These are phyloP conservation scores for Zeuzera pyrina DNA, from an alignment of 2,888 invertebrate species.

Conservation along the genomic window DNA sequence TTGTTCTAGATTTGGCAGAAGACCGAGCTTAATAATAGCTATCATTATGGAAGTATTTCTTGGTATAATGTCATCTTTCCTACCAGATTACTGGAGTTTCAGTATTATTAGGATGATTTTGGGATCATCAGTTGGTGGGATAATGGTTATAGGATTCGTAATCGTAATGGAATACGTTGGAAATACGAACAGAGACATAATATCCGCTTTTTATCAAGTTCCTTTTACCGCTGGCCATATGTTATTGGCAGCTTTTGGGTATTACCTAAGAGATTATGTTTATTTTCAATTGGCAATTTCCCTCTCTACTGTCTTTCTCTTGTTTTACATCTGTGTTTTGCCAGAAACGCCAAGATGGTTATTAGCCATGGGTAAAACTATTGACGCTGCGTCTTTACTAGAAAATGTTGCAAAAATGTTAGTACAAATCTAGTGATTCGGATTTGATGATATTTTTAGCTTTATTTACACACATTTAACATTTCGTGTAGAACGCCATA, in stretches of 20 bases:
- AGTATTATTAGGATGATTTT: conserved; percentile 77
- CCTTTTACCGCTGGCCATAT: conserved; percentile 79
- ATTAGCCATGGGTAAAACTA: conserved; percentile 75
- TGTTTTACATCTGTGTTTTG: conserved; percentile 78
- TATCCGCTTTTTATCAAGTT: conserved; percentile 76
- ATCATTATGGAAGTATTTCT: conserved; percentile 79
- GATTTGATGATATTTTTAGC: no score
- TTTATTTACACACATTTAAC: no score
- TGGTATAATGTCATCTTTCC: conserved; percentile 78
- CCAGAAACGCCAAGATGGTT: conserved; percentile 88
- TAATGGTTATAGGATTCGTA: conserved; percentile 75
- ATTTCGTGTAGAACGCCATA: no score
- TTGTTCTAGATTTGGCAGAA: conserved; percentile 78
- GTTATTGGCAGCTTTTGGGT: conserved; percentile 74
- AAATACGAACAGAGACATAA: conserved; percentile 51
- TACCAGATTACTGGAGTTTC: conserved; percentile 76
- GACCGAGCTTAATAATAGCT: conserved; percentile 77
- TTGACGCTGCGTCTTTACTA: conserved; percentile 74
- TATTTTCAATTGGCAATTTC: conserved; percentile 77
- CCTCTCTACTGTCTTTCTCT: conserved; percentile 64
- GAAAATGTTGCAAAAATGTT: conserved; percentile 74
- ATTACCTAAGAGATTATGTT: conserved; percentile 76
- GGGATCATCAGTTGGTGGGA: conserved; percentile 84
- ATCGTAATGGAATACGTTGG: conserved; percentile 78
- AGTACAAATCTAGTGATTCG: no score